Conservation (phyloP, 1,140 invertebrate genomes). For the Drosophila sucinea region DNA sequence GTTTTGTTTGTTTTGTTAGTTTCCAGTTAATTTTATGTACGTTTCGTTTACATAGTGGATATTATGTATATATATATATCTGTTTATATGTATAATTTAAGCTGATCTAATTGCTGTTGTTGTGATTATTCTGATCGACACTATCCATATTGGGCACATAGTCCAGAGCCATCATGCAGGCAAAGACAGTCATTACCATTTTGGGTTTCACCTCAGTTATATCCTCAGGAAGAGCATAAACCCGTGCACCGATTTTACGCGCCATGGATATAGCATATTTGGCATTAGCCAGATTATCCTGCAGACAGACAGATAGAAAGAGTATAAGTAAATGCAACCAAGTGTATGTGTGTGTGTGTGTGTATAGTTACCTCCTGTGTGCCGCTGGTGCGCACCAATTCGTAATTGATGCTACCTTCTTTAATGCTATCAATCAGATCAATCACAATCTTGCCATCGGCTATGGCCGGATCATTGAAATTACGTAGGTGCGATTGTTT, state of each 20-base stretch:
- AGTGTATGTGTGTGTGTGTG: background rate
- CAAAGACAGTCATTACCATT: slow-evolving; percentile 99
- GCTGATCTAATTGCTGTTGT: slow-evolving; percentile 71
- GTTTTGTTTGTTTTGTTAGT: background rate
- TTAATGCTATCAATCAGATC: slow-evolving; percentile 99
- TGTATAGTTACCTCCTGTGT: slow-evolving; percentile 89
- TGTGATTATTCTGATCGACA: slow-evolving; percentile 80
- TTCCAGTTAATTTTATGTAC: slow-evolving; percentile 25
- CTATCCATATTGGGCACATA: slow-evolving; percentile 94
- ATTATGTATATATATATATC: slow-evolving; percentile 10
- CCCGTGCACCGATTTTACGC: slow-evolving; percentile 97
- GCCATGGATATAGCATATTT: slow-evolving; percentile 99
- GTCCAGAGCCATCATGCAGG: slow-evolving; percentile 98
- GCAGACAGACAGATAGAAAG: slow-evolving; percentile 58
- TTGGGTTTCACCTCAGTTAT: slow-evolving; percentile 99
- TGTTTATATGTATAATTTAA: slow-evolving; percentile 30
- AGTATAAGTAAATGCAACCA: background rate
- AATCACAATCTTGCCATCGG: slow-evolving; percentile 94
- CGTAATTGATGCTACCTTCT: slow-evolving; percentile 97
- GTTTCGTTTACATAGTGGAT: slow-evolving; percentile 12
- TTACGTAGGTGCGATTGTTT: slow-evolving; percentile 92
- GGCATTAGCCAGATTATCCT: slow-evolving; percentile 98
- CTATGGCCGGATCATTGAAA: slow-evolving; percentile 94
- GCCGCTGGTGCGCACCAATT: slow-evolving; percentile 91
- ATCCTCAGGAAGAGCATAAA: slow-evolving; percentile 99